These are phyloP conservation scores for Salarias fasciatus DNA, from an alignment of 2,797 vertebrate species.

Conservation along the genomic window DNA sequence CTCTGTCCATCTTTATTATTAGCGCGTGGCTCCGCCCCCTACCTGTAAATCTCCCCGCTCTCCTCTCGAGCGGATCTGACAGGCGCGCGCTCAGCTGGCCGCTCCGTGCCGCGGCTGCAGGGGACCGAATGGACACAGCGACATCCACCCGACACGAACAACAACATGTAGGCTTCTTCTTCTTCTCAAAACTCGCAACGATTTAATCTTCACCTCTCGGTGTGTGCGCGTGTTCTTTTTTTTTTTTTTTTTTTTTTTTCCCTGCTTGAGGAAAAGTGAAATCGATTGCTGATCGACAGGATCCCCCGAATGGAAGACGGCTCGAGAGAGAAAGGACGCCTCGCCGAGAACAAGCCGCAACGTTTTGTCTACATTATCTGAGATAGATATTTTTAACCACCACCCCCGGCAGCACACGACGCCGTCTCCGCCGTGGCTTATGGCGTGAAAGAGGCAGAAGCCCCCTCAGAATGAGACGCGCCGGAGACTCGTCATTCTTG, in stretches of 20 bases:
- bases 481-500: conserved; percentile 65
- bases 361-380: conserved; percentile 39
- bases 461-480: conserved; percentile 63
- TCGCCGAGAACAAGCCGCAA: conserved; percentile 42
- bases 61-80: conserved; percentile 75
- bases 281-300: conserved; percentile 67
- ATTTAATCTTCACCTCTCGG: conserved; percentile 4
- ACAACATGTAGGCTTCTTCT: conserved; percentile 44
- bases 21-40: conserved; percentile 72
- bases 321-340: conserved; percentile 59
- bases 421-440: conserved; percentile 62
- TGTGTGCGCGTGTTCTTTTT: neutral
- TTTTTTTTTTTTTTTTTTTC: neutral
- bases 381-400: conserved; percentile 44
- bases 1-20: conserved; percentile 75
- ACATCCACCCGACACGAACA: conserved; percentile 54
- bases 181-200: conserved; percentile 22
- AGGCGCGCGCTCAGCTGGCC: conserved; percentile 74
- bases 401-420: conserved; percentile 59
- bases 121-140: conserved; percentile 71
- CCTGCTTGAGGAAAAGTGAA: conserved; percentile 47
- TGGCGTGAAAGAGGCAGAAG: conserved; percentile 58
- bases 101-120: conserved; percentile 68
- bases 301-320: conserved; percentile 76
- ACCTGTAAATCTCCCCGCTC: conserved; percentile 82